Conservation (phyloP, 2,888 invertebrate species). For the Cosmopolites sordidus region DNA sequence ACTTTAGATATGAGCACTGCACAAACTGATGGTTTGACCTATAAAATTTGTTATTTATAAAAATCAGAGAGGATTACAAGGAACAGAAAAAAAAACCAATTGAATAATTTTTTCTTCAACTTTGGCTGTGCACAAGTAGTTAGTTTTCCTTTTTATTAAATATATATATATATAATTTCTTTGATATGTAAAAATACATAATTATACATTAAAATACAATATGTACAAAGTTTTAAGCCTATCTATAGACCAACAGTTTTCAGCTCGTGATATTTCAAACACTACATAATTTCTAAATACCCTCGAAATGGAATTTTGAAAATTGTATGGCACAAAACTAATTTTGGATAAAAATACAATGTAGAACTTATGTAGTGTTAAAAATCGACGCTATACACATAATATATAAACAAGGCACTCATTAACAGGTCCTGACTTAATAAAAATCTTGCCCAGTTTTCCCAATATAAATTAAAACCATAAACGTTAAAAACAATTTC, state of each 20-base stretch:
- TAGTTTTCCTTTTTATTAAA: constrained; percentile 25
- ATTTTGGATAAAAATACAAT: background rate
- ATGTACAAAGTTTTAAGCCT: constrained; percentile 37
- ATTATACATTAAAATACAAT: constrained; percentile 33
- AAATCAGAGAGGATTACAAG: constrained; percentile 26
- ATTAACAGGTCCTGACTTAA: constrained; percentile 21
- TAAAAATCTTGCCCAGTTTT: constrained; percentile 4
- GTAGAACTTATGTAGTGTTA: constrained; percentile 10
- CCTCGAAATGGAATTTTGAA: no score
- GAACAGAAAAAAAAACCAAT: constrained; percentile 7
- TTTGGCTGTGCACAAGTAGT: constrained; percentile 39
- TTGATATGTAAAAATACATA: constrained; percentile 44
- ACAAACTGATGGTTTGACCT: no score
- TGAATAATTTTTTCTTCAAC: constrained; percentile 20
- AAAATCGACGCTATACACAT: constrained; percentile 7
- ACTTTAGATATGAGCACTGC: no score
- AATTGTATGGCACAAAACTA: constrained; percentile 5
- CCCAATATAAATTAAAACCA: constrained; percentile 1
- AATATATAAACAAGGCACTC: constrained; percentile 25
- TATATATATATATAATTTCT: constrained; percentile 17
- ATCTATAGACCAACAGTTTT: constrained; percentile 33
- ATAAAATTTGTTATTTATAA: no score
- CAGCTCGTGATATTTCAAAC: constrained; percentile 10
- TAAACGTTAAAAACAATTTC: background rate
- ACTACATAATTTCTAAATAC: background rate